Evolutionary conservation across 1,140 invertebrate genomes (phyloP).

Genomic region (Phymorhynchus buccinoides): DNA sequence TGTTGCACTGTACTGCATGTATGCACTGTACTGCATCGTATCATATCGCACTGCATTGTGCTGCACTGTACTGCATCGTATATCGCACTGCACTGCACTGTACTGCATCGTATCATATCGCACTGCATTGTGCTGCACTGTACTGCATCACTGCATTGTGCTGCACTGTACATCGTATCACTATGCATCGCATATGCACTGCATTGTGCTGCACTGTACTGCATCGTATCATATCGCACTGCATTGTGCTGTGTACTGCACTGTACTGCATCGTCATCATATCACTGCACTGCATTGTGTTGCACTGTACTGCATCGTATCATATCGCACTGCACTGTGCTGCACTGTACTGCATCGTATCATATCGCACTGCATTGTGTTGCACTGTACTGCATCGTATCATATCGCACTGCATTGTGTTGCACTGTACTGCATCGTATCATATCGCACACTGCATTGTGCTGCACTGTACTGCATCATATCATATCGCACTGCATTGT

Average conservation of each 20-base stretch:
- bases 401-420: background rate
- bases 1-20: background rate
- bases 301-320: background rate
- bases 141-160: background rate
- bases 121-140: background rate
- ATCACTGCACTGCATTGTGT: conserved; percentile 6
- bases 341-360: background rate
- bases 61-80: background rate
- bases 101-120: background rate
- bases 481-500: background rate
- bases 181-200: too few species aligned
- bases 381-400: background rate
- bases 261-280: background rate
- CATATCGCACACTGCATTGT: too few species aligned
- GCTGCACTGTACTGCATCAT: background rate
- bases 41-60: background rate
- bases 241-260: conserved; percentile 13
- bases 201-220: conserved; percentile 13
- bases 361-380: conserved; percentile 19
- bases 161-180: background rate
- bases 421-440: too few species aligned
- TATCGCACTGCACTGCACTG: background rate
- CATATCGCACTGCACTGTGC: background rate
- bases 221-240: background rate
- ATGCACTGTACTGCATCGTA: background rate